A percentile compares a stretch with the other conserved stretches of the same genome.
Conservation (phyloP, 2,797 vertebrate genomes). For the Mareca penelope region DNA sequence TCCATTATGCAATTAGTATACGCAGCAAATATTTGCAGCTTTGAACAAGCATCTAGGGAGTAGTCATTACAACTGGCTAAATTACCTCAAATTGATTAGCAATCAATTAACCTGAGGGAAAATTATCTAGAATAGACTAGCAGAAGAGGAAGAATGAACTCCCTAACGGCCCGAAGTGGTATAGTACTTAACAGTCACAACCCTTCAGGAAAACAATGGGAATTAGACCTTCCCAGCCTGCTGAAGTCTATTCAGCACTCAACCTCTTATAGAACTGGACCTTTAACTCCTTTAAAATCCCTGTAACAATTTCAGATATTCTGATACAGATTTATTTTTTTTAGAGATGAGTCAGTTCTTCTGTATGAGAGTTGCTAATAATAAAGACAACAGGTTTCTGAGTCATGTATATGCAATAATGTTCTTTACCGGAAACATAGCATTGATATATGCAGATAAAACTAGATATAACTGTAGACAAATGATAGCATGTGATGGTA, state of each 20-base stretch:
- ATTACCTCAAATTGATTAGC: neutral
- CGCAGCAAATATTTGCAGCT: slow-evolving; percentile 5
- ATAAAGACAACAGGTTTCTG: slow-evolving; percentile 2
- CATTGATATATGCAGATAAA: neutral
- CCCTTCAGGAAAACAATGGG: neutral
- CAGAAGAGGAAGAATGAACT: neutral
- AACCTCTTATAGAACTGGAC: neutral
- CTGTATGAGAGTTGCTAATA: slow-evolving; percentile 4
- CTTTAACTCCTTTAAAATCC: neutral
- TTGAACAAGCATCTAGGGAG: neutral
- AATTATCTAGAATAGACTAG: neutral
- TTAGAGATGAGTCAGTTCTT: neutral
- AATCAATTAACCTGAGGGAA: slow-evolving; percentile 27
- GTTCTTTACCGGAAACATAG: neutral
- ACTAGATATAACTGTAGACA: neutral
- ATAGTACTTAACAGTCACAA: neutral
- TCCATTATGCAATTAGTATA: neutral
- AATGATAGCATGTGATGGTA: neutral
- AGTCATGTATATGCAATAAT: slow-evolving; percentile 20
- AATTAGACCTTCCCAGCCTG: neutral
- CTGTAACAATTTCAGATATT: neutral
- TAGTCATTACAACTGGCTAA: neutral
- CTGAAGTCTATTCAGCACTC: neutral
- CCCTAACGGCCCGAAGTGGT: neutral
- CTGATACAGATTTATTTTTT: neutral